Conservation (phyloP, 2,797 vertebrate species). For the Melanotaenia maccullochi region DNA sequence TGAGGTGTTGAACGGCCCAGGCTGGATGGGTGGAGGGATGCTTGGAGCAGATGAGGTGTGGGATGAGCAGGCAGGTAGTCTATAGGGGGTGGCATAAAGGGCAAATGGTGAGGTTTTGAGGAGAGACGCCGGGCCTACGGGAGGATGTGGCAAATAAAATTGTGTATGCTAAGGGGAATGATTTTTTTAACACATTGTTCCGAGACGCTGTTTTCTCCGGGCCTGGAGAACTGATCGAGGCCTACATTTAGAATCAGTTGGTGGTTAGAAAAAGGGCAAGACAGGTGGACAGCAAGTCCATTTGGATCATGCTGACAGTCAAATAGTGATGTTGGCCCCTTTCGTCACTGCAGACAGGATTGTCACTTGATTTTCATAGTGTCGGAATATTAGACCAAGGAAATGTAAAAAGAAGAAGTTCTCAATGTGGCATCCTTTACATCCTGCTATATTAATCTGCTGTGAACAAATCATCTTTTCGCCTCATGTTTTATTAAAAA, state of each 20-base stretch:
- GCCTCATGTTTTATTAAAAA: not conserved
- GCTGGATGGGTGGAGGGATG: constrained; percentile 39
- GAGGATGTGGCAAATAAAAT: constrained; percentile 17
- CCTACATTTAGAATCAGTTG: constrained; percentile 47
- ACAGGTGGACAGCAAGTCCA: constrained; percentile 22
- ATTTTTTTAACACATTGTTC: constrained; percentile 22
- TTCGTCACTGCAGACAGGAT: too few species aligned
- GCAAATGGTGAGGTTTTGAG: constrained; percentile 44
- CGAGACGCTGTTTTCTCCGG: constrained; percentile 30
- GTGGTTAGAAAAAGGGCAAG: constrained; percentile 29
- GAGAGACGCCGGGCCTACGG: constrained; percentile 28
- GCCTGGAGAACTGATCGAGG: constrained; percentile 51
- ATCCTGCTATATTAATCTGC: not conserved
- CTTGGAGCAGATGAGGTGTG: constrained; percentile 2
- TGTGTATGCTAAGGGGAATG: constrained; percentile 4
- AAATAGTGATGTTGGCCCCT: not conserved
- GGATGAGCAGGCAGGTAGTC: constrained; percentile 14
- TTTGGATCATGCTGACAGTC: constrained; percentile 13
- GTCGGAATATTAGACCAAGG: not conserved
- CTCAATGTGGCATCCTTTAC: not conserved
- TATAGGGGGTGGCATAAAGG: constrained; percentile 11
- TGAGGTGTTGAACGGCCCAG: constrained; percentile 12
- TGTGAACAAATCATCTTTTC: not conserved
- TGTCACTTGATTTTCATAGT: not conserved
- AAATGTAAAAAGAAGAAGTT: constrained; percentile 1